A percentile compares a stretch with the other conserved stretches of the same genome.
phyloP scores from a whole-genome alignment of 2,888 invertebrate genomes.

The Campoletis raptor region DNA sequence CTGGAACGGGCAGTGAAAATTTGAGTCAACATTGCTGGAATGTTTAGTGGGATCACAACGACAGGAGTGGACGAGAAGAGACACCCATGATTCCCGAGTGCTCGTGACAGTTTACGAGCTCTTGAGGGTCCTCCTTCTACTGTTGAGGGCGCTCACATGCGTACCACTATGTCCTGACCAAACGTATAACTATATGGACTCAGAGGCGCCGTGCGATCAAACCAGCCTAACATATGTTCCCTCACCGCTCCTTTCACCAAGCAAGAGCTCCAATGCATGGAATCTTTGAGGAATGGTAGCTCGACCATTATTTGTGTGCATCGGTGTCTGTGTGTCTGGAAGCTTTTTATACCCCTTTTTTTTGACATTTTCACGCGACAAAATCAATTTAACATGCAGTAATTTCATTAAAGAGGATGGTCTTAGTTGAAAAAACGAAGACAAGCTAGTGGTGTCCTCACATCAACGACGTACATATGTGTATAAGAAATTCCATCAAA shows the following conservation, averaged over 20 bases:
- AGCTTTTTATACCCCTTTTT: slow-evolving; percentile 27
- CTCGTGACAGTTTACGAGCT: slow-evolving; percentile 73
- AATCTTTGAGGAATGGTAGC: slow-evolving; percentile 54
- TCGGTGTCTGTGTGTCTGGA: neutral
- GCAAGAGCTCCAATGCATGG: slow-evolving; percentile 38
- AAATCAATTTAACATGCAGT: slow-evolving; percentile 38
- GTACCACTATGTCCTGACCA: slow-evolving; percentile 53
- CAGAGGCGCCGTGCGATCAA: slow-evolving; percentile 45
- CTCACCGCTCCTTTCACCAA: slow-evolving; percentile 29
- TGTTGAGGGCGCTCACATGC: slow-evolving; percentile 57
- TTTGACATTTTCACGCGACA: slow-evolving; percentile 39
- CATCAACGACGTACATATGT: neutral
- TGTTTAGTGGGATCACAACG: slow-evolving; percentile 57
- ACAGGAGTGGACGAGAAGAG: slow-evolving; percentile 56
- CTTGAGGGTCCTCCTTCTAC: slow-evolving; percentile 68
- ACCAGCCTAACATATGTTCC: slow-evolving; percentile 68
- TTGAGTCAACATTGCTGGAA: slow-evolving; percentile 60
- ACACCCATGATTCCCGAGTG: slow-evolving; percentile 69
- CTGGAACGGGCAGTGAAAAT: slow-evolving; percentile 54
- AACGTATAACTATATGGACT: slow-evolving; percentile 22
- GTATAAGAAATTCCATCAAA: slow-evolving; percentile 12
- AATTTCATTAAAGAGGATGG: slow-evolving; percentile 48
- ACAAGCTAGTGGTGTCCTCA: neutral
- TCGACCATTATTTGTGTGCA: slow-evolving; percentile 11
- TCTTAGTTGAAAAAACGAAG: slow-evolving; percentile 10